These are phyloP conservation scores for Typhlomys cinereus DNA, from an alignment of 2,113 vertebrate species.

Conservation along the genomic window DNA sequence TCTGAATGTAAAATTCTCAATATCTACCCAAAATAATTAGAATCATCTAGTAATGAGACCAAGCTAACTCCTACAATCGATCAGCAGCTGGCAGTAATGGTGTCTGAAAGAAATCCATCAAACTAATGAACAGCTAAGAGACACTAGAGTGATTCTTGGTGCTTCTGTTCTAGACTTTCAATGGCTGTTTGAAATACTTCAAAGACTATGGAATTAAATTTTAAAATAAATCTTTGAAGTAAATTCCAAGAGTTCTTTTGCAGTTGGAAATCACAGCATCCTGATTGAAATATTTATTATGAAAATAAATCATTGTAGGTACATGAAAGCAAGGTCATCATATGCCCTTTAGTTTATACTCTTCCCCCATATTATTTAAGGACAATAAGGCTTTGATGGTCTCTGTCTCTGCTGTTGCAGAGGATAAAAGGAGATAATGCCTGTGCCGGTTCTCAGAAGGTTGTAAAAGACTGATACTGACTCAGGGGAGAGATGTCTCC, in stretches of 20 bases:
- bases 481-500: too few species aligned
- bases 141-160: slow-evolving; percentile 38
- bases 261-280: slow-evolving; percentile 23
- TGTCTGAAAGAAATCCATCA: slow-evolving; percentile 67
- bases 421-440: too few species aligned
- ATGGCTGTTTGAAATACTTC: slow-evolving; percentile 59
- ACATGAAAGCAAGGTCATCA: neutral
- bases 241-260: slow-evolving; percentile 33
- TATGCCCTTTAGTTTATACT: too few species aligned
- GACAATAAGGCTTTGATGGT: too few species aligned
- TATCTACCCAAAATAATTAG: slow-evolving; percentile 60
- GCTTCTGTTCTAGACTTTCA: slow-evolving; percentile 54
- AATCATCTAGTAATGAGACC: slow-evolving; percentile 54
- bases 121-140: slow-evolving; percentile 71
- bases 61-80: slow-evolving; percentile 29
- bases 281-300: slow-evolving; percentile 45
- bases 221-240: slow-evolving; percentile 48
- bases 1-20: slow-evolving; percentile 41
- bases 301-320: neutral
- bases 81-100: slow-evolving; percentile 45
- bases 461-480: too few species aligned
- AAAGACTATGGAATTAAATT: slow-evolving; percentile 61
- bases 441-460: too few species aligned
- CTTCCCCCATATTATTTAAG: too few species aligned
- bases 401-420: too few species aligned